phyloP scores from a whole-genome alignment of 2,797 vertebrate species.

The Champsocephalus esox region DNA sequence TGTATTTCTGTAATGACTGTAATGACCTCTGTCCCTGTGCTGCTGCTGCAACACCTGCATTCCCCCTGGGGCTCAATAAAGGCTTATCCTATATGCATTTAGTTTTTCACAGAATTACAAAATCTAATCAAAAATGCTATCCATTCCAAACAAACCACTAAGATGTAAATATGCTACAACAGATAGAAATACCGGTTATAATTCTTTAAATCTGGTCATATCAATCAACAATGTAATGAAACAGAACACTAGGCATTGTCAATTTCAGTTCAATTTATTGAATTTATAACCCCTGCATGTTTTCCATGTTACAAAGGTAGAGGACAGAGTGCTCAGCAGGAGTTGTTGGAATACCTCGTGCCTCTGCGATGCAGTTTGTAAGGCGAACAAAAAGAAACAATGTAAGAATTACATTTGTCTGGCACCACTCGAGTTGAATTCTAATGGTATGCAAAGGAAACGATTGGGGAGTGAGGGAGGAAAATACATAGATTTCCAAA shows the following conservation, averaged over 20 bases:
- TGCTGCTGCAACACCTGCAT: too few species aligned
- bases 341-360: constrained; percentile 21
- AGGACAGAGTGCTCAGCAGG: constrained; percentile 58
- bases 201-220: neutral
- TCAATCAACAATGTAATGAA: neutral
- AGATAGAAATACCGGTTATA: neutral
- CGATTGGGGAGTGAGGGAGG: neutral
- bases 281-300: constrained; percentile 62
- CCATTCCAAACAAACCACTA: too few species aligned
- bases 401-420: constrained; percentile 12
- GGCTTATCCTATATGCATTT: too few species aligned
- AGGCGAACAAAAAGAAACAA: constrained; percentile 21
- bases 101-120: too few species aligned
- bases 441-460: constrained; percentile 23
- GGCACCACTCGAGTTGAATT: constrained; percentile 11
- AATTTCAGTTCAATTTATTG: constrained; percentile 79
- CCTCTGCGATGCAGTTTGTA: constrained; percentile 18
- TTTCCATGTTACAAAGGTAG: constrained; percentile 72
- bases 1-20: neutral
- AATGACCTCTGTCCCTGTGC: neutral
- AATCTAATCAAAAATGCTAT: too few species aligned
- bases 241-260: neutral
- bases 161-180: neutral
- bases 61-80: too few species aligned
- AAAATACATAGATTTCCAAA: constrained; percentile 13